These are phyloP conservation scores for Meteorus colon DNA, from an alignment of 2,888 invertebrate species.

Conservation along the genomic window DNA sequence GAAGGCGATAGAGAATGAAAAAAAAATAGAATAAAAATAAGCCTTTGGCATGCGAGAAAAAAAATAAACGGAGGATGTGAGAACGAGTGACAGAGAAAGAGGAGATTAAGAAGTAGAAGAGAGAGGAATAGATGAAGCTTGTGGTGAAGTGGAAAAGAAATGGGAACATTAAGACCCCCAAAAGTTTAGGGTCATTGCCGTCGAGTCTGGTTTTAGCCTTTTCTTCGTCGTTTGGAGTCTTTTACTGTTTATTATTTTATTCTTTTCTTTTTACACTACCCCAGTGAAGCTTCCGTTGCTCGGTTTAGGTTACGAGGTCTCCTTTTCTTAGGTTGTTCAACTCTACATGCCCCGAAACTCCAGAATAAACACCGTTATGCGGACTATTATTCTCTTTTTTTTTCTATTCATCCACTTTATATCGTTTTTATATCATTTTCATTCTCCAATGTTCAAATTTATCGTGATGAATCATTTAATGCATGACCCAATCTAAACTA, in stretches of 20 bases:
- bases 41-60: constrained; percentile 40
- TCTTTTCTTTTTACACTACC: neutral
- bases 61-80: constrained; percentile 26
- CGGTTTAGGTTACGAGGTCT: constrained; percentile 29
- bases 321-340: constrained; percentile 25
- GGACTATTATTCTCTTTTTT: constrained; percentile 8
- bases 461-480: constrained; percentile 11
- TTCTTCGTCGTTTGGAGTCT: constrained; percentile 43
- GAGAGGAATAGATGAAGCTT: constrained; percentile 35
- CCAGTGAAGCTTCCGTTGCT: constrained; percentile 17
- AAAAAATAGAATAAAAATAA: constrained; percentile 39
- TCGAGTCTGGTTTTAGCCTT: constrained; percentile 56
- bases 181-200: constrained; percentile 69
- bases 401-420: neutral
- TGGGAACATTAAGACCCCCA: constrained; percentile 55
- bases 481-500: constrained; percentile 26
- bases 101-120: constrained; percentile 39
- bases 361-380: constrained; percentile 2
- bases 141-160: constrained; percentile 43
- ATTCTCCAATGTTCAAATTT: constrained; percentile 8
- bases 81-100: constrained; percentile 16
- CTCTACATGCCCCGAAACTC: constrained; percentile 22
- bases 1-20: constrained; percentile 34
- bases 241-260: neutral
- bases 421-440: neutral